Conservation (phyloP, 2,888 invertebrate genomes). For the Imbricaverruca yamaguchii region DNA sequence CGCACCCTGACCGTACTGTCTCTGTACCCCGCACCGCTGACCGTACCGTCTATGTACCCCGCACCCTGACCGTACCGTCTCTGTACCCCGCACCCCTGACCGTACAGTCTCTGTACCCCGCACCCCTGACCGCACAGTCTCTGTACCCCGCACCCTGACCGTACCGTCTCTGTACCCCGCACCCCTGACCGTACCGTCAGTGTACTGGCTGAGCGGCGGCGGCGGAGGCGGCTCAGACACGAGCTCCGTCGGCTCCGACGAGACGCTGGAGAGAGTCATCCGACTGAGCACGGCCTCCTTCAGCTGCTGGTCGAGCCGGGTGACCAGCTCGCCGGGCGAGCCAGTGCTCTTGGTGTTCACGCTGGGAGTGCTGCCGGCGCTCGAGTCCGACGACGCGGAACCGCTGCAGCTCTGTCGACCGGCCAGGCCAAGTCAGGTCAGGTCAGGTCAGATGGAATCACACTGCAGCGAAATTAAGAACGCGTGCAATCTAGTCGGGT, state of each 20-base stretch:
- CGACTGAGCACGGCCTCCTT: background rate
- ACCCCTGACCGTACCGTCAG: background rate
- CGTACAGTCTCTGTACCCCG: no score
- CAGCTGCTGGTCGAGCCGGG: constrained; percentile 4
- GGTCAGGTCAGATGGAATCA: background rate
- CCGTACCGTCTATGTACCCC: no score
- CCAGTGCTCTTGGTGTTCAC: background rate
- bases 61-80: no score
- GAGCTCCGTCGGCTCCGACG: background rate
- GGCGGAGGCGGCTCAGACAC: background rate
- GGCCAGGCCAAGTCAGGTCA: background rate
- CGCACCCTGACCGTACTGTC: no score
- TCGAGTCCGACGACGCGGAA: background rate
- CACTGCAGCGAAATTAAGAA: no score
- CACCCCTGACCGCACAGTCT: no score
- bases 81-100: no score
- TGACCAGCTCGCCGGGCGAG: constrained; percentile 1
- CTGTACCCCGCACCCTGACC: no score
- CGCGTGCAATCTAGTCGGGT: background rate
- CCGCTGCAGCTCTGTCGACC: background rate
- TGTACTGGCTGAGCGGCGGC: background rate
- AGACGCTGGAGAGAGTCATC: background rate
- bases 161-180: no score
- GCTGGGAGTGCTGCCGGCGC: background rate
- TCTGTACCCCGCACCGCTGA: no score